Conservation (phyloP, 2,797 vertebrate genomes). For the Ispidina lecontei region DNA sequence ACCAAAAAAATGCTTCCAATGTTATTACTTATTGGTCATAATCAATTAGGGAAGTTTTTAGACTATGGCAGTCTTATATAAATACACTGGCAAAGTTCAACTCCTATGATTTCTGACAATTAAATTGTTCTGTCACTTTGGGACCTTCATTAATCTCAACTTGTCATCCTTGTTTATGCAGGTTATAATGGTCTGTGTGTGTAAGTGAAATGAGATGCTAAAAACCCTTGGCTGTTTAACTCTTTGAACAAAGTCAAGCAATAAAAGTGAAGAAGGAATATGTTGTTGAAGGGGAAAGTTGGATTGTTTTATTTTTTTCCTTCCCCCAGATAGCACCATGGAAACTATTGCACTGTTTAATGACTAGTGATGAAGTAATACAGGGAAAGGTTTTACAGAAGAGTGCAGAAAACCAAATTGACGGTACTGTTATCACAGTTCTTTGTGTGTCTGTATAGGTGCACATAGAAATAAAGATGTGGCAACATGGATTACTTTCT, state of each 20-base stretch:
- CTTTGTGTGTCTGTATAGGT: neutral
- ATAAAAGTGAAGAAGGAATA: constrained; percentile 75
- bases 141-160: constrained; percentile 98
- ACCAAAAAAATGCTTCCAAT: constrained; percentile 79
- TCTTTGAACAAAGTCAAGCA: constrained; percentile 78
- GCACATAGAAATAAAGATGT: neutral
- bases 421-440: neutral
- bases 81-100: constrained; percentile 92
- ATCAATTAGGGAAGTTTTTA: constrained; percentile 93
- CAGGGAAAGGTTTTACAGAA: neutral
- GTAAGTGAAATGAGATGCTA: constrained; percentile 82
- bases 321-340: constrained; percentile 24
- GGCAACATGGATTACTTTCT: neutral
- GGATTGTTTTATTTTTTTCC: neutral
- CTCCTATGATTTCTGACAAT: constrained; percentile 93
- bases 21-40: constrained; percentile 93
- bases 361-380: neutral
- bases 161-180: constrained; percentile 98
- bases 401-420: neutral
- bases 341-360: neutral
- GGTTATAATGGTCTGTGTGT: constrained; percentile 85
- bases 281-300: constrained; percentile 50
- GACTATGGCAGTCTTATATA: constrained; percentile 87
- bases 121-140: constrained; percentile 95
- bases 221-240: constrained; percentile 81